phyloP scores from a whole-genome alignment of 2,888 invertebrate species.

The Scelioninae gen. 2 region DNA sequence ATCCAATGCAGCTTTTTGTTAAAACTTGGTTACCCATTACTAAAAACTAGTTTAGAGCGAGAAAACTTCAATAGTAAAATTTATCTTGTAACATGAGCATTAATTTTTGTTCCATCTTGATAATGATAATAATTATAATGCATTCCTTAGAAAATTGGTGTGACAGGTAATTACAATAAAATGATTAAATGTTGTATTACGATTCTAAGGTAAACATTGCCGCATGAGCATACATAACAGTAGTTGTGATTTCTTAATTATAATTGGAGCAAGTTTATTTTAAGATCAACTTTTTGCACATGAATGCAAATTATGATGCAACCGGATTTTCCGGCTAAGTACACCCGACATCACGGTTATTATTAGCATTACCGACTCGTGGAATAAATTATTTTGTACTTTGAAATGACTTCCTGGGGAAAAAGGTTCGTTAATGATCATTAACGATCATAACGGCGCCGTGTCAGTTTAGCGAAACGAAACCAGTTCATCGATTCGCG shows the following conservation, averaged over 20 bases:
- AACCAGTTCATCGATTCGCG: slow-evolving; percentile 37
- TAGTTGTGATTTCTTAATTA: slow-evolving; percentile 42
- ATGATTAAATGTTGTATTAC: too few relatives aligned
- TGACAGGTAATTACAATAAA: too few relatives aligned
- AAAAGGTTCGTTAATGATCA: slow-evolving; percentile 39
- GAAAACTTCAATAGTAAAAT: too few relatives aligned
- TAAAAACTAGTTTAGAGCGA: too few relatives aligned
- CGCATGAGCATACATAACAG: slow-evolving; percentile 25
- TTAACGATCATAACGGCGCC: slow-evolving; percentile 28
- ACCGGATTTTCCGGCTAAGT: slow-evolving; percentile 52
- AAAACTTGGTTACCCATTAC: too few relatives aligned
- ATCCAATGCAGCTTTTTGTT: too few relatives aligned
- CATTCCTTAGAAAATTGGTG: too few relatives aligned
- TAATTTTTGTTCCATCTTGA: too few relatives aligned
- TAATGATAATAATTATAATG: too few relatives aligned
- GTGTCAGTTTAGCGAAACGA: slow-evolving; percentile 35
- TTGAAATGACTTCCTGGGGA: slow-evolving; percentile 33
- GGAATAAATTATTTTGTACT: slow-evolving; percentile 51
- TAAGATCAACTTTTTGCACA: slow-evolving; percentile 35
- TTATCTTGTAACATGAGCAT: too few relatives aligned
- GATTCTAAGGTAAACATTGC: slow-evolving; percentile 14
- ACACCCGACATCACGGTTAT: slow-evolving; percentile 34
- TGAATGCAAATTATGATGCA: slow-evolving; percentile 42
- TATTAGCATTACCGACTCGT: slow-evolving; percentile 41
- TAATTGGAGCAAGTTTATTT: slow-evolving; percentile 48